These are phyloP conservation scores for Acrocephalus scirpaceus DNA, from an alignment of 2,797 vertebrate genomes.

Conservation along the genomic window DNA sequence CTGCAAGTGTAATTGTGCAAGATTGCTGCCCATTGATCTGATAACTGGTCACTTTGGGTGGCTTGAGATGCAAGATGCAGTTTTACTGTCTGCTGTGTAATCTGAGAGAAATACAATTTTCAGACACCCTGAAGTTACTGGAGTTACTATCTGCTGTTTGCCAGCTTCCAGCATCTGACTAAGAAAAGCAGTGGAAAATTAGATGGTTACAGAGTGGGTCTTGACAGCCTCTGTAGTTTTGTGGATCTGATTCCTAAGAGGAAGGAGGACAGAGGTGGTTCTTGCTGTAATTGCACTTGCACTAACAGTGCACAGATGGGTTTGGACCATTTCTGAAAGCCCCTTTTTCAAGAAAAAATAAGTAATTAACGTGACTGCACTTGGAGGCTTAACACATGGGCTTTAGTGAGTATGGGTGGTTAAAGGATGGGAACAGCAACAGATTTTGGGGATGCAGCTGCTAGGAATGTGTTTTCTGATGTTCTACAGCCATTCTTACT, in stretches of 20 bases:
- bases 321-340: not conserved
- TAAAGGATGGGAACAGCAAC: not conserved
- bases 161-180: not conserved
- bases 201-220: not conserved
- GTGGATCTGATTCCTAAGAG: not conserved
- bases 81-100: not conserved
- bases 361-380: too few species aligned
- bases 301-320: not conserved
- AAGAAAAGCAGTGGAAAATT: not conserved
- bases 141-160: not conserved
- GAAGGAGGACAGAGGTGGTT: not conserved
- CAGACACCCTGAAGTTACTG: not conserved
- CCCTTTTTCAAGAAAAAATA: not conserved
- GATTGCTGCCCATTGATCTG: slow-evolving; percentile 38
- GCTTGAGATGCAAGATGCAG: slow-evolving; percentile 30
- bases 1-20: slow-evolving; percentile 23
- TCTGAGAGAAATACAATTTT: slow-evolving; percentile 37
- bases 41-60: slow-evolving; percentile 41
- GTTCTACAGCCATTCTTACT: not conserved
- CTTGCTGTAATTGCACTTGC: not conserved
- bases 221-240: not conserved
- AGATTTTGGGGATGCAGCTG: not conserved
- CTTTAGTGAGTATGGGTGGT: not conserved
- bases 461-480: not conserved
- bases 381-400: fast-evolving